Percentiles rank a stretch among this genome's conserved stretches.
Conservation (phyloP, 2,113 vertebrate species). For the Hyperopisus bebe region DNA sequence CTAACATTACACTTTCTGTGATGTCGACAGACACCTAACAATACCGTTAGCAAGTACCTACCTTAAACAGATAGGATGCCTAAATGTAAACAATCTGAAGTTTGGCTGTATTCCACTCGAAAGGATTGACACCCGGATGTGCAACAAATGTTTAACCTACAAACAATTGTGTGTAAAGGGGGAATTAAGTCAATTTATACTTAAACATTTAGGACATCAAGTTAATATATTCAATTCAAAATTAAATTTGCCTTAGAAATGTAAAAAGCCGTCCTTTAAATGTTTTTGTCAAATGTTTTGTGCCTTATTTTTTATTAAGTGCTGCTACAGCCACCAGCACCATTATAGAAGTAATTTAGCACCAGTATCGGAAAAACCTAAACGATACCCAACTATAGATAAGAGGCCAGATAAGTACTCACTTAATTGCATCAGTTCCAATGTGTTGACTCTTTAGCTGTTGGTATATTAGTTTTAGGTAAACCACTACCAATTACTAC, state of each 20-base stretch:
- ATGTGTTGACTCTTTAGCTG: neutral
- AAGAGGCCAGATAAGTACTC: neutral
- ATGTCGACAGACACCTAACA: neutral
- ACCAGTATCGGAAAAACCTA: neutral
- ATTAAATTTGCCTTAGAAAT: neutral
- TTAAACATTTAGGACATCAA: neutral
- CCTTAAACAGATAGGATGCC: neutral
- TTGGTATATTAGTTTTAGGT: neutral
- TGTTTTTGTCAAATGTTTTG: neutral
- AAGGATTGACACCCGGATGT: neutral
- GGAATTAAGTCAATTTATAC: neutral
- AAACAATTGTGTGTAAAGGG: neutral
- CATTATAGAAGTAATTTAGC: neutral
- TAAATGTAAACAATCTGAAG: neutral
- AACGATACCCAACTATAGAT: neutral
- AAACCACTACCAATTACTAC: neutral
- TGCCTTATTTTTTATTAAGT: too few species aligned
- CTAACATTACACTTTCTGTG: neutral
- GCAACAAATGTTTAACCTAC: neutral
- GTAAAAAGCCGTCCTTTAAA: neutral
- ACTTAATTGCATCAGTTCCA: neutral
- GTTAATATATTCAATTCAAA: neutral
- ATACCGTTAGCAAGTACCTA: neutral
- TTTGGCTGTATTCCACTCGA: neutral
- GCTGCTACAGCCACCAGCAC: neutral